Percentiles rank a stretch among this genome's conserved stretches.
These are phyloP conservation scores for Phaethornis superciliosus DNA, from an alignment of 2,113 vertebrate species.

Conservation along the genomic window DNA sequence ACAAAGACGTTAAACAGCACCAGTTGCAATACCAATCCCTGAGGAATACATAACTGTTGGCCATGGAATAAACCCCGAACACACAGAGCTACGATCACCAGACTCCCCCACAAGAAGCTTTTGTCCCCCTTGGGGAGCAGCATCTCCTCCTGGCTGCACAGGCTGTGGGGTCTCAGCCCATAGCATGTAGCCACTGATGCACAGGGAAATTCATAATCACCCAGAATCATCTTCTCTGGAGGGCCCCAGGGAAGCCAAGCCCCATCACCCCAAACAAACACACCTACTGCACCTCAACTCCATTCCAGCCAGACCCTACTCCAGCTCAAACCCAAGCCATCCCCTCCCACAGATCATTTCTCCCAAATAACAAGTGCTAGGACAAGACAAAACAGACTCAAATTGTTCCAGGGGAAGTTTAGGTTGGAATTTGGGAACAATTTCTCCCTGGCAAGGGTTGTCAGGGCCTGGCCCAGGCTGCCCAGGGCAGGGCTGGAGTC, in stretches of 20 bases:
- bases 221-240: fast-evolving
- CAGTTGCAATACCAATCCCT: too few species aligned
- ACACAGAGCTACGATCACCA: fast-evolving
- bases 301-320: fast-evolving
- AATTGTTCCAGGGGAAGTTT: too few species aligned
- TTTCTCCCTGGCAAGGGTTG: too few species aligned
- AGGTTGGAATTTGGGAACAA: too few species aligned
- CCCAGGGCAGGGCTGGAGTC: too few species aligned
- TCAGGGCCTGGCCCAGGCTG: too few species aligned
- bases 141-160: too few species aligned
- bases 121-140: too few species aligned
- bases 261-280: too few species aligned
- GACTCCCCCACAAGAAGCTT: fast-evolving
- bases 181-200: fast-evolving
- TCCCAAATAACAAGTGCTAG: too few species aligned
- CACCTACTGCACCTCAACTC: fast-evolving
- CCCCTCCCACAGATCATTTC: neutral
- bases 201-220: fast-evolving
- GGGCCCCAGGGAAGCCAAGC: neutral
- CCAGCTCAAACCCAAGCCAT: fast-evolving
- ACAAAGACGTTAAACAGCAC: too few species aligned
- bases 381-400: too few species aligned
- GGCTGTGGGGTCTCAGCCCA: fast-evolving
- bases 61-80: fast-evolving
- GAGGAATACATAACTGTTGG: neutral